Conservation (phyloP, 2,113 vertebrate genomes). For the Nesoenas mayeri region DNA sequence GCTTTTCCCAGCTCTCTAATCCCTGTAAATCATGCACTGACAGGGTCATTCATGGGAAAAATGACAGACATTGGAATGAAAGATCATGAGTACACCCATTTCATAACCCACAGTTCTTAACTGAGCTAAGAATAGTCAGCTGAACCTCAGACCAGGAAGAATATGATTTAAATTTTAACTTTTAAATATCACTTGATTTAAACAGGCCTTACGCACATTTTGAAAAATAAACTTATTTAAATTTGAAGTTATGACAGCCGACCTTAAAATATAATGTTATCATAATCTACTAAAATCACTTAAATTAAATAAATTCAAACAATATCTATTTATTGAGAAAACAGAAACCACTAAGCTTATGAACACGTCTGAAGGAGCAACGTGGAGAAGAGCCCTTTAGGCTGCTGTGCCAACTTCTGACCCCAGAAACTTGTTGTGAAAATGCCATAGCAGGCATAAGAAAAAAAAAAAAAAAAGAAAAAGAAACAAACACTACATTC, state of each 20-base stretch:
- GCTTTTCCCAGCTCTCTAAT: neutral
- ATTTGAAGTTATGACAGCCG: neutral
- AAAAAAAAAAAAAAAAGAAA: neutral
- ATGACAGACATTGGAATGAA: neutral
- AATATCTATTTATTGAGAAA: neutral
- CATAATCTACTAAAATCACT: neutral
- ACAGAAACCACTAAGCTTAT: neutral
- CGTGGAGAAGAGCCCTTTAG: neutral
- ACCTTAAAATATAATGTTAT: neutral
- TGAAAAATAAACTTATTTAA: neutral
- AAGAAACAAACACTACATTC: neutral
- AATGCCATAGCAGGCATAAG: rapidly evolving
- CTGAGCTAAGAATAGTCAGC: neutral
- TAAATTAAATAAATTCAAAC: neutral
- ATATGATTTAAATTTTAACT: neutral
- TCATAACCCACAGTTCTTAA: neutral
- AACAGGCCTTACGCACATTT: rapidly evolving
- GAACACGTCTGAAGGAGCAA: neutral
- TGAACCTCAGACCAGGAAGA: neutral
- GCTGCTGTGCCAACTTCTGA: neutral
- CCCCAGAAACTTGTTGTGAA: neutral
- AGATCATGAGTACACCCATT: neutral
- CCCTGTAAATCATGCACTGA: neutral
- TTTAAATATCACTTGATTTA: neutral
- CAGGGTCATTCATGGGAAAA: neutral